A percentile compares a stretch with the other conserved stretches of the same genome.
phyloP scores from a whole-genome alignment of 2,888 invertebrate genomes.

The Calephelis perditalis region DNA sequence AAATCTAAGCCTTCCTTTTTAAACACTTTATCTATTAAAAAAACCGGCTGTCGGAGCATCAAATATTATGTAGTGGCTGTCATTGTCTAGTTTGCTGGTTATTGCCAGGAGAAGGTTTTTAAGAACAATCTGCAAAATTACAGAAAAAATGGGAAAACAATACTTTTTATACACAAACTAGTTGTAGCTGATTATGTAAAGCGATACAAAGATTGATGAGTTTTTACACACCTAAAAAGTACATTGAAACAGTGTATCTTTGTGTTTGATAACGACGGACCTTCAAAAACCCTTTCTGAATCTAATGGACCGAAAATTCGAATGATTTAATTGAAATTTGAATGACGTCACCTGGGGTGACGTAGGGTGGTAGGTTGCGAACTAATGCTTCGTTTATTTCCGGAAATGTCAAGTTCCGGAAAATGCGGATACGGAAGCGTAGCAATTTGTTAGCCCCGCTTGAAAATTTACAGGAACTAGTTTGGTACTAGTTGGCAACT shows the following conservation, averaged over 20 bases:
- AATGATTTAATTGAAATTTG: constrained; percentile 8
- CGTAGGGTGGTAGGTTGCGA: not conserved
- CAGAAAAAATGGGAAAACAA: no score
- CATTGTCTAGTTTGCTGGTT: no score
- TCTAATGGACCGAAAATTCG: constrained; percentile 1
- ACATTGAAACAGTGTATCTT: not conserved
- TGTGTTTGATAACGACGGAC: not conserved
- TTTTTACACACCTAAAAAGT: no score
- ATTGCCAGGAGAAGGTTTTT: no score
- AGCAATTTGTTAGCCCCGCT: constrained; percentile 52
- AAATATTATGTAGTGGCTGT: no score
- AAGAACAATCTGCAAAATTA: no score
- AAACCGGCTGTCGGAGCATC: no score
- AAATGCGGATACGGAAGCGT: constrained; percentile 9
- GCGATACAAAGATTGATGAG: no score
- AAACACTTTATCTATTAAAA: no score
- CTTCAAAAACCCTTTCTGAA: constrained; percentile 3
- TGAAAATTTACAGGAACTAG: constrained; percentile 55
- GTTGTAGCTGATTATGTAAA: no score
- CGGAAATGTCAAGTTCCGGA: constrained; percentile 50
- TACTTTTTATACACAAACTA: no score
- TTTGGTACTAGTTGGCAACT: constrained; percentile 23
- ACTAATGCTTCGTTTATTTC: constrained; percentile 50
- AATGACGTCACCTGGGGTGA: constrained; percentile 3
- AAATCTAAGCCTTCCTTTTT: no score